Percentiles rank a stretch among this genome's conserved stretches.
phyloP scores from a whole-genome alignment of 2,113 vertebrate species.

The Gavia stellata region DNA sequence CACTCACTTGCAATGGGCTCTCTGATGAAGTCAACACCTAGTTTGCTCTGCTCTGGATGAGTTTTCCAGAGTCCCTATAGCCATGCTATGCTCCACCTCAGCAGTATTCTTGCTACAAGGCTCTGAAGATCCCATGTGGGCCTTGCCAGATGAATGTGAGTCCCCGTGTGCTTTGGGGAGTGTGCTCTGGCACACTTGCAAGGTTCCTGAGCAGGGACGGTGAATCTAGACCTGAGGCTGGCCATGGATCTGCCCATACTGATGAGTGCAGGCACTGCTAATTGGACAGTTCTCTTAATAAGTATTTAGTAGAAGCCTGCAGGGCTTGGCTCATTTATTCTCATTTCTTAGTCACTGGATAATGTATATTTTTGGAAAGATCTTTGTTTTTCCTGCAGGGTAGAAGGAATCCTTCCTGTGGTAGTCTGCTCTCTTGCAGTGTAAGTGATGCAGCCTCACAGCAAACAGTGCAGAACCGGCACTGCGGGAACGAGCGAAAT shows the following conservation, averaged over 20 bases:
- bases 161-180: not conserved
- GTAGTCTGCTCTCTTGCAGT: not conserved
- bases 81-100: not conserved
- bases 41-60: not conserved
- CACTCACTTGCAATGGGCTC: not conserved
- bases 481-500: not conserved
- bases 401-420: not conserved
- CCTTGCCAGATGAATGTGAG: not conserved
- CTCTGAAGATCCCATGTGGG: not conserved
- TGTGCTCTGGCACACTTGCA: not conserved
- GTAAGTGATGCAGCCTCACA: not conserved
- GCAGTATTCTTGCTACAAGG: not conserved
- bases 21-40: not conserved
- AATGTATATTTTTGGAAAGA: constrained; percentile 24
- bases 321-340: not conserved
- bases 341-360: constrained; percentile 17
- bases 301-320: not conserved
- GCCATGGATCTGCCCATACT: not conserved
- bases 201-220: not conserved
- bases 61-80: not conserved
- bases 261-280: not conserved
- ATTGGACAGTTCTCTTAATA: not conserved
- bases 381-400: constrained; percentile 42
- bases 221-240: rapidly evolving
- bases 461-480: not conserved